These are phyloP conservation scores for Eleutherodactylus coqui DNA, from an alignment of 2,797 vertebrate genomes.

Conservation along the genomic window DNA sequence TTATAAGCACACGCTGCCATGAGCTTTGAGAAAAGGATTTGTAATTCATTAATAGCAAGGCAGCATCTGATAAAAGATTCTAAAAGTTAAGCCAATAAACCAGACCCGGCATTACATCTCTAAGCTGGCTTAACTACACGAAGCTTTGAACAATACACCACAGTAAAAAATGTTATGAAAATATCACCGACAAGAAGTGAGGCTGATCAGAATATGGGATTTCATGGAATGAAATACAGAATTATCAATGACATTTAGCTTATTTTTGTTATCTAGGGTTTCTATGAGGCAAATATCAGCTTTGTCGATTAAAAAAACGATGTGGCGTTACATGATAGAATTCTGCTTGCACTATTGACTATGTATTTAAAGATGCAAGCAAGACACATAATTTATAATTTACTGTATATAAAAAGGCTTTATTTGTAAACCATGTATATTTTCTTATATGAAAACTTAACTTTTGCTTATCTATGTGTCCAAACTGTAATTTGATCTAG, in stretches of 20 bases:
- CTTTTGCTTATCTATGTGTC: too few relatives aligned
- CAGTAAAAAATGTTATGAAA: constrained; percentile 38
- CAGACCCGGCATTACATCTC: neutral
- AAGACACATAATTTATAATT: neutral
- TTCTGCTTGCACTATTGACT: neutral
- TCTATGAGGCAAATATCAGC: neutral
- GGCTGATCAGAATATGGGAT: neutral
- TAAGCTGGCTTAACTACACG: neutral
- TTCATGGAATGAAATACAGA: neutral
- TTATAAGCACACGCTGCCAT: neutral
- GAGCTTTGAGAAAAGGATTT: neutral
- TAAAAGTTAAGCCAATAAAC: neutral
- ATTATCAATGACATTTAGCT: neutral
- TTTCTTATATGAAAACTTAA: neutral
- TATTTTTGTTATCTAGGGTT: neutral
- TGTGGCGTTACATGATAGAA: too few relatives aligned
- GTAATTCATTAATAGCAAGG: neutral
- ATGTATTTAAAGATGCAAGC: neutral
- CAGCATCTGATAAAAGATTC: neutral
- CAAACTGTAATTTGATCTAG: too few relatives aligned
- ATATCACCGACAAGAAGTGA: constrained; percentile 4
- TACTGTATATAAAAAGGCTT: neutral
- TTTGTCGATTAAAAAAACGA: neutral
- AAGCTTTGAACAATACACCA: constrained; percentile 7
- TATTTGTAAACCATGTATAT: neutral